A percentile compares a stretch with the other conserved stretches of the same genome.
These are phyloP conservation scores for Malurus elegans DNA, from an alignment of 2,113 vertebrate genomes.

Conservation along the genomic window DNA sequence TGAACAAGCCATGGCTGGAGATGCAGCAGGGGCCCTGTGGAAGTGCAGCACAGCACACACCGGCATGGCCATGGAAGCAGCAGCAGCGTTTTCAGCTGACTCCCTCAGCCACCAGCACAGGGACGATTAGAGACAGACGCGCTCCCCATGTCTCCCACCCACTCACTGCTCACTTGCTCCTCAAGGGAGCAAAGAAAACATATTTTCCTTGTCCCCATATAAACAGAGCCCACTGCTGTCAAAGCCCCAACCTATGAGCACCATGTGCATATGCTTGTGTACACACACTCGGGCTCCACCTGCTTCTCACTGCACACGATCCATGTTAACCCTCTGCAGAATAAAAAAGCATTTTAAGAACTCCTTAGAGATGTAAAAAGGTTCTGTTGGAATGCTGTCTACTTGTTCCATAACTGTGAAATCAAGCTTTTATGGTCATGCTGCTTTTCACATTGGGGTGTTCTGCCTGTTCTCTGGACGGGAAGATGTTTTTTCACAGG, in stretches of 20 bases:
- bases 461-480: background rate
- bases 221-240: conserved; percentile 26
- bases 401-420: background rate
- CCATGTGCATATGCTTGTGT: background rate
- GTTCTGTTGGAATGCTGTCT: background rate
- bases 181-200: conserved; percentile 33
- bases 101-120: background rate
- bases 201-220: conserved; percentile 25
- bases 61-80: background rate
- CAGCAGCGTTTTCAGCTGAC: background rate
- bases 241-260: background rate
- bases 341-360: background rate
- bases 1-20: background rate
- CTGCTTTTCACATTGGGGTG: background rate
- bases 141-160: background rate
- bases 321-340: background rate
- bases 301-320: background rate
- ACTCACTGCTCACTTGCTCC: conserved; percentile 28
- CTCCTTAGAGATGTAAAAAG: background rate
- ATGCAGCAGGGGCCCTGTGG: background rate
- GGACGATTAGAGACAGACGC: background rate
- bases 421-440: background rate
- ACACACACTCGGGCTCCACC: background rate
- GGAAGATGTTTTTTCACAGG: background rate
- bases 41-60: background rate